Percentiles rank a stretch among this genome's conserved stretches.
Evolutionary conservation across 2,113 vertebrate genomes (phyloP).

Genomic region (Protomyctophum bolini): DNA sequence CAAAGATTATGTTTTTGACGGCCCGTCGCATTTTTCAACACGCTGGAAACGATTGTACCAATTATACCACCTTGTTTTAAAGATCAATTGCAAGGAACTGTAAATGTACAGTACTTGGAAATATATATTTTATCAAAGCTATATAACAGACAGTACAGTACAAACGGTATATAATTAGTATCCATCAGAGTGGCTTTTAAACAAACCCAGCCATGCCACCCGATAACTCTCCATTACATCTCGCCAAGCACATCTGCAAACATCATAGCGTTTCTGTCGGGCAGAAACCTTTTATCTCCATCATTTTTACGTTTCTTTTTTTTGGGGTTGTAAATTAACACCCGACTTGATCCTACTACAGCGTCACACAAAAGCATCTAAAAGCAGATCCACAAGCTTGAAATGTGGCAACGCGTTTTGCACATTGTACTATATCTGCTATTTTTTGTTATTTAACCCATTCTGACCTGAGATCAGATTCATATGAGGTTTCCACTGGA

Average conservation of each 20-base stretch:
- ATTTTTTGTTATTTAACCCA: too few relatives aligned
- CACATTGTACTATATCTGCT: too few relatives aligned
- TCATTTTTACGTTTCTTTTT: too few relatives aligned
- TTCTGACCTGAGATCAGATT: too few relatives aligned
- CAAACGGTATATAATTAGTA: constrained; percentile 5
- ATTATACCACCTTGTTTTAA: constrained; percentile 14
- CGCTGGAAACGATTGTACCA: not conserved
- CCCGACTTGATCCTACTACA: too few relatives aligned
- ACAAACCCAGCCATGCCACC: constrained; percentile 21
- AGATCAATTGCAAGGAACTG: constrained; percentile 29
- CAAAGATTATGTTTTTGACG: too few relatives aligned
- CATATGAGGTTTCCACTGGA: too few relatives aligned
- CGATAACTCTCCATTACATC: constrained; percentile 36
- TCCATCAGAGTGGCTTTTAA: constrained; percentile 39
- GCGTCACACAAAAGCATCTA: too few relatives aligned
- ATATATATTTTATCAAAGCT: constrained; percentile 23
- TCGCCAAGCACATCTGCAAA: constrained; percentile 36
- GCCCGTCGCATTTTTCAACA: not conserved
- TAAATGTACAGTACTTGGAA: constrained; percentile 34
- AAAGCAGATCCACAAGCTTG: too few relatives aligned
- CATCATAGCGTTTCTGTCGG: constrained; percentile 6
- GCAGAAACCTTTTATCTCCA: too few relatives aligned
- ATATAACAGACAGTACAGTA: constrained; percentile 28
- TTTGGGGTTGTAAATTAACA: too few relatives aligned
- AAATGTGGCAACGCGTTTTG: too few relatives aligned